Conservation (phyloP, 2,113 vertebrate species). For the Alethe diademata region DNA sequence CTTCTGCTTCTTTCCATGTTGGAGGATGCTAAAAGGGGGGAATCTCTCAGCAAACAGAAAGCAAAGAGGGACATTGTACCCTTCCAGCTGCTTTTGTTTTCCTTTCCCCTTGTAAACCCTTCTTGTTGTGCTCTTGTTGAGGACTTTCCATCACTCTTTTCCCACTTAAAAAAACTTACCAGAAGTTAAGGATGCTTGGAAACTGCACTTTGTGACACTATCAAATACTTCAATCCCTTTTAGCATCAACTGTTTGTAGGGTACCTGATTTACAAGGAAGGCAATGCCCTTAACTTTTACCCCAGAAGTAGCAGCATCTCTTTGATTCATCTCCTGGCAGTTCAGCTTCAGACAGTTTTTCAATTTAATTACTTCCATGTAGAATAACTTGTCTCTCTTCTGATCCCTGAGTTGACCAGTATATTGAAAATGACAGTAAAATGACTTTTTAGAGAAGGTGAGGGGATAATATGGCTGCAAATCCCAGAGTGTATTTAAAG, state of each 20-base stretch:
- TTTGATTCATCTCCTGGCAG: background rate
- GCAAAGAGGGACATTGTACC: background rate
- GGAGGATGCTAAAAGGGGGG: background rate
- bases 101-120: background rate
- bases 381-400: background rate
- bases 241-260: background rate
- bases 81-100: background rate
- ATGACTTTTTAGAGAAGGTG: background rate
- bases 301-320: background rate
- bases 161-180: background rate
- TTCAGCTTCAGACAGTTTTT: background rate
- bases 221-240: background rate
- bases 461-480: background rate
- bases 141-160: background rate
- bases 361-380: background rate
- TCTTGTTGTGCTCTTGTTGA: fast-evolving
- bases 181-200: background rate
- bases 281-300: background rate
- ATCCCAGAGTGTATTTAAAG: background rate
- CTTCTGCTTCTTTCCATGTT: background rate
- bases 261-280: background rate
- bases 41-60: background rate
- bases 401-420: background rate
- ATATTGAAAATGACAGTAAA: background rate
- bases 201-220: background rate